Percentiles rank a stretch among this genome's conserved stretches.
These are phyloP conservation scores for Seira musarum DNA, from an alignment of 2,888 invertebrate genomes.

Conservation along the genomic window DNA sequence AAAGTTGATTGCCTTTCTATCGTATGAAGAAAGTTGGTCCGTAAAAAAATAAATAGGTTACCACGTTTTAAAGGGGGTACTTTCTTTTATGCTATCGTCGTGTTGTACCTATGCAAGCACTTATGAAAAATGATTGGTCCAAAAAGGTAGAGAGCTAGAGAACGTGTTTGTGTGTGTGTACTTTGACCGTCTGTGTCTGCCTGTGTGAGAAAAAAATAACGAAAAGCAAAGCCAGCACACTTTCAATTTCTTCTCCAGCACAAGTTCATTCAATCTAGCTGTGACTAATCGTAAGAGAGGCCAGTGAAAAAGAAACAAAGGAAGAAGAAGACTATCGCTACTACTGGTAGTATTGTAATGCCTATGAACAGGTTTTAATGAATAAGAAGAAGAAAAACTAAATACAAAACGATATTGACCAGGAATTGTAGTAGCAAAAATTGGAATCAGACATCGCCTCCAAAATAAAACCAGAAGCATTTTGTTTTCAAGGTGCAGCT, in stretches of 20 bases:
- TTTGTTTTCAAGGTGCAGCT: neutral
- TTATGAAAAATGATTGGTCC: neutral
- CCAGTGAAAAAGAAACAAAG: conserved; percentile 38
- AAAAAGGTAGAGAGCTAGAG: neutral
- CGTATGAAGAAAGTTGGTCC: too few relatives aligned
- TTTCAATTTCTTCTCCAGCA: neutral
- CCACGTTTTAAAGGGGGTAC: too few relatives aligned
- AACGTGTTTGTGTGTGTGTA: neutral
- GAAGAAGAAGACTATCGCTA: conserved; percentile 28
- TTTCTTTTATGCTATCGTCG: too few relatives aligned
- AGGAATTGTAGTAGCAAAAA: conserved; percentile 50
- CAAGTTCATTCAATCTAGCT: conserved; percentile 37
- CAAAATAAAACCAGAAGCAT: neutral
- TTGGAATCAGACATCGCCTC: conserved; percentile 34
- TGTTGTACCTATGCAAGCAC: too few relatives aligned
- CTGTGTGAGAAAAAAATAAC: neutral
- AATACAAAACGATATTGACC: conserved; percentile 57
- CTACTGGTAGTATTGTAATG: too few relatives aligned
- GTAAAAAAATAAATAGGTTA: too few relatives aligned
- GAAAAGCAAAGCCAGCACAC: conserved; percentile 14
- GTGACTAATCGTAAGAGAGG: conserved; percentile 29
- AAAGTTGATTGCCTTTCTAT: too few relatives aligned
- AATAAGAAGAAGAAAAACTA: conserved; percentile 50
- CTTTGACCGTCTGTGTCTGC: too few relatives aligned
- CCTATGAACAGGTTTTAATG: too few relatives aligned